A percentile compares a stretch with the other conserved stretches of the same genome.
These are phyloP conservation scores for Stictocephala bisonia DNA, from an alignment of 2,888 invertebrate genomes.

Conservation along the genomic window DNA sequence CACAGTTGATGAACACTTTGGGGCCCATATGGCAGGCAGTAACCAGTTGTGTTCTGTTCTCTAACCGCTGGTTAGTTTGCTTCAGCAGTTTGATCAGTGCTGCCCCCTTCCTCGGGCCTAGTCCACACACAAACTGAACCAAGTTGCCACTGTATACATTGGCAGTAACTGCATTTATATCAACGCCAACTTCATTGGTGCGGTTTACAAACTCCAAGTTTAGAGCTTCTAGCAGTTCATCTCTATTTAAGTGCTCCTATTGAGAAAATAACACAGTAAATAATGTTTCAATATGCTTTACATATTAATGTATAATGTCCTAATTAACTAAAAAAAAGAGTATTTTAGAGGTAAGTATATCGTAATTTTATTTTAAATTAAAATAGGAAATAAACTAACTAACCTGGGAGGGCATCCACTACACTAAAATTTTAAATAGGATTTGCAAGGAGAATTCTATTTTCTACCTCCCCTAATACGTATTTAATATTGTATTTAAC, in stretches of 20 bases:
- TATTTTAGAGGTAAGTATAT: background rate
- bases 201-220: conserved; percentile 80
- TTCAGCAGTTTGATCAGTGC: conserved; percentile 87
- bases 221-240: conserved; percentile 86
- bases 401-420: too few relatives aligned
- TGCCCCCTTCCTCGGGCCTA: conserved; percentile 95
- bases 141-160: conserved; percentile 88
- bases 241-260: conserved; percentile 83
- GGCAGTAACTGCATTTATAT: conserved; percentile 92
- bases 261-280: conserved; percentile 38
- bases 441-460: too few relatives aligned
- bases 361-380: background rate
- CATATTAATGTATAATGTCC: too few relatives aligned
- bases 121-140: conserved; percentile 96
- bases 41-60: conserved; percentile 95
- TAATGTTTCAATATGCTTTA: too few relatives aligned
- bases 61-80: conserved; percentile 90
- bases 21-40: conserved; percentile 98
- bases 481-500: too few relatives aligned
- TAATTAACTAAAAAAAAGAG: conserved; percentile 17
- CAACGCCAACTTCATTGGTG: conserved; percentile 98
- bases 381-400: too few relatives aligned
- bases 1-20: conserved; percentile 98
- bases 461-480: too few relatives aligned
- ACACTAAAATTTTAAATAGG: too few relatives aligned